These are phyloP conservation scores for Todiramphus saurophagus DNA, from an alignment of 2,113 vertebrate species.

Conservation along the genomic window DNA sequence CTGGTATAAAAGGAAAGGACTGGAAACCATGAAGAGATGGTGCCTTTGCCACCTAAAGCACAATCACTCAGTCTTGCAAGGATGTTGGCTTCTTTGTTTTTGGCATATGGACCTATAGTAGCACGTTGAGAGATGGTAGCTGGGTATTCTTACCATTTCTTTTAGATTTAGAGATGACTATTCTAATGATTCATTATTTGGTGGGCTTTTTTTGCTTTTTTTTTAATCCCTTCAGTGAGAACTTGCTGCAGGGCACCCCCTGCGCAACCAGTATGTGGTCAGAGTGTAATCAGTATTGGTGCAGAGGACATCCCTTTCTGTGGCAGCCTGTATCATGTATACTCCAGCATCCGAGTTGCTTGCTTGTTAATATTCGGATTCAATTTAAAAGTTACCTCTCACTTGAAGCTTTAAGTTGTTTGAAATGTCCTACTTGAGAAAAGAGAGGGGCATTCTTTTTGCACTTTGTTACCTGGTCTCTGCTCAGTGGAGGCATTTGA, in stretches of 20 bases:
- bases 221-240: not conserved
- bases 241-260: not conserved
- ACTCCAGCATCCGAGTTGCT: not conserved
- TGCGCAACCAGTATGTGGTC: not conserved
- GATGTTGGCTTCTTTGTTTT: not conserved
- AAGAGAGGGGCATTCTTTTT: not conserved
- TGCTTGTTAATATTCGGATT: not conserved
- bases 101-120: not conserved
- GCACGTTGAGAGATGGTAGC: not conserved
- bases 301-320: not conserved
- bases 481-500: not conserved
- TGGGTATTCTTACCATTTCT: not conserved
- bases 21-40: not conserved
- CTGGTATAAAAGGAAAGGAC: not conserved
- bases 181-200: not conserved
- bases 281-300: rapidly evolving
- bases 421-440: not conserved
- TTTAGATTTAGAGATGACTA: not conserved
- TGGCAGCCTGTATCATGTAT: not conserved
- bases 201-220: not conserved
- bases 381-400: not conserved
- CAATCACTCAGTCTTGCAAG: not conserved
- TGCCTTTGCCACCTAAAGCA: not conserved
- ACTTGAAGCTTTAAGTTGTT: not conserved
- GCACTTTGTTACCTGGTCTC: not conserved